Conservation (phyloP, 2,888 invertebrate genomes). For the Drosophila meridiana region DNA sequence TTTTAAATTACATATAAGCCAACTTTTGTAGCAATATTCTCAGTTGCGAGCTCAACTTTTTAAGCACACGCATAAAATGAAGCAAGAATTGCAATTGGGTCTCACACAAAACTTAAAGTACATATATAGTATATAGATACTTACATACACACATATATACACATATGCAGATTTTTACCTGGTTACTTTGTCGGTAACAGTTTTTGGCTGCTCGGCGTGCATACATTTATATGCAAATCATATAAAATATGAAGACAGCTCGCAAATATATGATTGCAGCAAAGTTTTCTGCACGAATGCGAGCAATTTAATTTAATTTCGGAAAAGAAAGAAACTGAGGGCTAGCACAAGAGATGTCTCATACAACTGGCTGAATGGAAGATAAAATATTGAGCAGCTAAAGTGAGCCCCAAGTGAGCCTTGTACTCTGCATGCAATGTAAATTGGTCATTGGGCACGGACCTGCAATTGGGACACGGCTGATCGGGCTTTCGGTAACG, state of each 20-base stretch:
- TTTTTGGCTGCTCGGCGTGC: background rate
- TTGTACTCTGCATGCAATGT: background rate
- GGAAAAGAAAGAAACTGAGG: background rate
- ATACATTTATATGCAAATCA: slow-evolving; percentile 13
- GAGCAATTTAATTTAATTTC: slow-evolving; percentile 21
- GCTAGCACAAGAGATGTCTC: background rate
- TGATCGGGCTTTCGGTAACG: slow-evolving; percentile 5
- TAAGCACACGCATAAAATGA: background rate
- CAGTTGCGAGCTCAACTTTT: background rate
- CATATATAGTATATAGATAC: background rate
- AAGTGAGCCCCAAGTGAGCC: slow-evolving; percentile 5
- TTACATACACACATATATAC: background rate
- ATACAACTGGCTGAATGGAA: background rate
- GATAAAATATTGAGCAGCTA: slow-evolving; percentile 13
- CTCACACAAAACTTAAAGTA: background rate
- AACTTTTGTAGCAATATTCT: background rate
- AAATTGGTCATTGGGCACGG: background rate
- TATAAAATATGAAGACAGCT: slow-evolving; percentile 12
- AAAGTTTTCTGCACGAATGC: slow-evolving; percentile 23
- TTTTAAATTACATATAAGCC: background rate
- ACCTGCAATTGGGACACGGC: background rate
- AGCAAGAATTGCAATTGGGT: background rate
- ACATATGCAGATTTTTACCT: background rate
- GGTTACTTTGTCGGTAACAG: background rate
- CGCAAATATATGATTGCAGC: slow-evolving; percentile 17